phyloP scores from a whole-genome alignment of 2,888 invertebrate species.

The Allophyes oxyacanthae region DNA sequence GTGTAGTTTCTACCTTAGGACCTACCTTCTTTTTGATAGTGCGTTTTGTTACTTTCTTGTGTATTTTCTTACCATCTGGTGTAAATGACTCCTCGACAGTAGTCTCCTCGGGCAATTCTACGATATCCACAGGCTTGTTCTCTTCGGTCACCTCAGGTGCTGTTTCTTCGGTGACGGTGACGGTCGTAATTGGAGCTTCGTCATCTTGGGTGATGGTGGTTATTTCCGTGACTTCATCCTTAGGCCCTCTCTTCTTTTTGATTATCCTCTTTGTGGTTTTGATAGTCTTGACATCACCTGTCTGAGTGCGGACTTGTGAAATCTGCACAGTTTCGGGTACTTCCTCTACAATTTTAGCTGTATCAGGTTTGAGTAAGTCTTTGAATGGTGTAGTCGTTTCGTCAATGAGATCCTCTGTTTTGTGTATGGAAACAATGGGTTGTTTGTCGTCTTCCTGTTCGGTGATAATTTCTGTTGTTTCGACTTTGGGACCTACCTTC shows the following conservation, averaged over 20 bases:
- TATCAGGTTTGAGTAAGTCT: constrained; percentile 8
- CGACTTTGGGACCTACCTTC: constrained; percentile 75
- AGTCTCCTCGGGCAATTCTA: constrained; percentile 30
- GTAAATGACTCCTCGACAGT: constrained; percentile 23
- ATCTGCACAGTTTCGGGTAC: constrained; percentile 32
- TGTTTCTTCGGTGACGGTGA: constrained; percentile 43
- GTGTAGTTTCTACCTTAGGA: too few relatives aligned
- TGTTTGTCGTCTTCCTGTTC: constrained; percentile 44
- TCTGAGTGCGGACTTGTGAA: constrained; percentile 58
- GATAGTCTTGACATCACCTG: not conserved
- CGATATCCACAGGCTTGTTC: constrained; percentile 38
- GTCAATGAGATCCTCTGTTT: constrained; percentile 66
- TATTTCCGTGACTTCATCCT: constrained; percentile 18
- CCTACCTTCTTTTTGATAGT: too few relatives aligned
- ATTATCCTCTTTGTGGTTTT: constrained; percentile 18
- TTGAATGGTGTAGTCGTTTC: constrained; percentile 61
- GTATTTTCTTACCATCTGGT: too few relatives aligned
- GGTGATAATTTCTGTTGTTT: constrained; percentile 73
- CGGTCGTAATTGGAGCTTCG: constrained; percentile 19
- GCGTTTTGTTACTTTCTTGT: too few relatives aligned
- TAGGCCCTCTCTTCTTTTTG: constrained; percentile 20
- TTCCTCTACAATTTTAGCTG: constrained; percentile 14
- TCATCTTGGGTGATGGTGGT: constrained; percentile 17
- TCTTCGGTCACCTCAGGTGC: constrained; percentile 36
- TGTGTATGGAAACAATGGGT: constrained; percentile 53